phyloP scores from a whole-genome alignment of 2,113 vertebrate species.

The Sclerurus mexicanus region DNA sequence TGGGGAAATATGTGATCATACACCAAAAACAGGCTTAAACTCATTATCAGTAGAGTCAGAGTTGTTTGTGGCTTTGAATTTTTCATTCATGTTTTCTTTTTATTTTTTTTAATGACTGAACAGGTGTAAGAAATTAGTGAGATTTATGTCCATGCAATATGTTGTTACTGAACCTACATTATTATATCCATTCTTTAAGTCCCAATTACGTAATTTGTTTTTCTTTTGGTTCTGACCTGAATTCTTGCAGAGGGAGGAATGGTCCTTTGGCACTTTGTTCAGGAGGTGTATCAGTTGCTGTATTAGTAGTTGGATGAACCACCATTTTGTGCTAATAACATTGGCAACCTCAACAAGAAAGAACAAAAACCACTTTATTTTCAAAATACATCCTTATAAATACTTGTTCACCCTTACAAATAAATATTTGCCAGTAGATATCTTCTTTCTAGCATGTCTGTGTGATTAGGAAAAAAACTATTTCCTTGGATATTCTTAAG shows the following conservation, averaged over 20 bases:
- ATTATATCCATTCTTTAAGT: background rate
- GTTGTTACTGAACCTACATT: background rate
- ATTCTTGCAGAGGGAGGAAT: background rate
- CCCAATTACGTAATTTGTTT: background rate
- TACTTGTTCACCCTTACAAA: background rate
- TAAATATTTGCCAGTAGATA: background rate
- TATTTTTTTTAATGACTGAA: background rate
- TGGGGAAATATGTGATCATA: background rate
- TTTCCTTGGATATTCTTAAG: background rate
- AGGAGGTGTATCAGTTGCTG: background rate
- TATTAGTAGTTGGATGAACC: background rate
- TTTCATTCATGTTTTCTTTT: background rate
- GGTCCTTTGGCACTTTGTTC: rapidly evolving
- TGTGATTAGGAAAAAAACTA: background rate
- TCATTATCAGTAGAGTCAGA: background rate
- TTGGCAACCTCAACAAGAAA: background rate
- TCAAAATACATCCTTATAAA: background rate
- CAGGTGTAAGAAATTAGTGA: background rate
- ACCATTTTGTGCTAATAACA: background rate
- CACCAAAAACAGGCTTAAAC: background rate
- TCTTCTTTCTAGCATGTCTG: background rate
- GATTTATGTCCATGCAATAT: background rate
- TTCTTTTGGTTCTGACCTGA: background rate
- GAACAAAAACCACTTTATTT: background rate
- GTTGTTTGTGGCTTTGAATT: background rate